Evolutionary conservation across 1,140 invertebrate species (phyloP).

Genomic region (Telenomus remus): DNA sequence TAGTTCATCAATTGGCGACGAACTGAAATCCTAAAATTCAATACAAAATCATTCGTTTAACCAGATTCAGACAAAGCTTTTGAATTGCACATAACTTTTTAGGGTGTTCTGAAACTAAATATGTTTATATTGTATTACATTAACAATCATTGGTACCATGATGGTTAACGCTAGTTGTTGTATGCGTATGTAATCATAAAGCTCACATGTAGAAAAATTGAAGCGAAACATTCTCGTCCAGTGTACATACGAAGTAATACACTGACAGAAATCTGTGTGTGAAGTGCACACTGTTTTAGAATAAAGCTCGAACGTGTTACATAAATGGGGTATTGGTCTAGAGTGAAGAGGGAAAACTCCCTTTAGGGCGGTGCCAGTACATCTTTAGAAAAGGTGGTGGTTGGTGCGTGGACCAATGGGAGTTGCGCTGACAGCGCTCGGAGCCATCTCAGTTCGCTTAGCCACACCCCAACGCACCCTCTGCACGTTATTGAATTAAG

Average conservation of each 20-base stretch:
- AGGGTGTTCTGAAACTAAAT: too few species aligned
- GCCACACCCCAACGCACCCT: slow-evolving; percentile 62
- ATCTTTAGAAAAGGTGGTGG: slow-evolving; percentile 29
- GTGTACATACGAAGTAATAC: slow-evolving; percentile 10
- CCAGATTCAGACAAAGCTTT: too few species aligned
- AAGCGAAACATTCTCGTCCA: background rate
- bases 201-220: slow-evolving; percentile 24
- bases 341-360: slow-evolving; percentile 32
- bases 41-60: slow-evolving; percentile 30
- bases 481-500: slow-evolving; percentile 82
- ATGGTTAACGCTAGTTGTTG: slow-evolving; percentile 23
- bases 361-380: slow-evolving; percentile 25
- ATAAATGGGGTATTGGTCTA: slow-evolving; percentile 49
- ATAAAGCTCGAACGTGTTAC: slow-evolving; percentile 48
- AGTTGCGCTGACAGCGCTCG: slow-evolving; percentile 22
- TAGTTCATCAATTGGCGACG: too few species aligned
- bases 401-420: slow-evolving; percentile 27
- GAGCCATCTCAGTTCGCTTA: slow-evolving; percentile 38
- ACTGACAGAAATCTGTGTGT: slow-evolving; percentile 2
- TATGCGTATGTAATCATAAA: slow-evolving; percentile 2
- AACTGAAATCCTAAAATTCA: too few species aligned
- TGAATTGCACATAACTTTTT: too few species aligned
- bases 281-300: slow-evolving; percentile 39
- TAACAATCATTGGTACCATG: slow-evolving; percentile 52
- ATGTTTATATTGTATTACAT: slow-evolving; percentile 49